Base-by-base conservation (phyloP, 2,797 vertebrate genomes). In the Chelon labrosus region DNA sequence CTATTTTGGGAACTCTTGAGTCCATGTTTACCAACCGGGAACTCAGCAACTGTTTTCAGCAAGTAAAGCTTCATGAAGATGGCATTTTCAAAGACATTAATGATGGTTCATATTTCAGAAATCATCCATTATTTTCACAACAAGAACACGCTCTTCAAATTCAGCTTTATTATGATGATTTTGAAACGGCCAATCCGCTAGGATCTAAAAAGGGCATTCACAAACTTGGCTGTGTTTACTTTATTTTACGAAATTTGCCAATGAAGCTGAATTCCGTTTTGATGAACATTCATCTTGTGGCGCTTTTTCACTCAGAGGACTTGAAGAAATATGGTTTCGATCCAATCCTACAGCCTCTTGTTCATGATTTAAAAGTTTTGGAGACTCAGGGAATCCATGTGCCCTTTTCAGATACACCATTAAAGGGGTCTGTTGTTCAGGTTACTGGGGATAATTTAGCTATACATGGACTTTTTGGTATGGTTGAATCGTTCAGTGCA, bases 221-320 rank as follows among this genome's bases (percentile, higher is more conserved):
- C 41, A 62, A 63, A 56, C 39, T 56, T 39, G 59, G 42, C 3
- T 63, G 59, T 49, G 19, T 42, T 51, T 52, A 59, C 12, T 69
- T 59, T 27, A 14, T 52, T 52, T 60, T 47, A 38, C 42, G 38
- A 58, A 65, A 49, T 31, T 12, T 59, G 0, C 19, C 55, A 8
- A n/a, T 27, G 6, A 49, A 74, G 50, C 50, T 74, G 2, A 72
- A 72, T 35, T 64, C 70, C 13, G 35, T 72, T 11, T 64, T 57
- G 5, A 64, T 72, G 70, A 72, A 75, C 22, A 74, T 68, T 22
- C 35, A 61, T 61, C 42, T 55, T 51, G 54, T 58, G 2, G 10
- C 55, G 1, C 62, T 67, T 2, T 66, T 64, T 42, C 17, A 44
- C 19, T 50, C 37, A 12, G 35, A 31, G 6, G 53, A 73, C 16